Percentiles rank a stretch among this genome's conserved stretches.
phyloP scores from a whole-genome alignment of 2,113 vertebrate genomes.

The Isurus oxyrinchus region DNA sequence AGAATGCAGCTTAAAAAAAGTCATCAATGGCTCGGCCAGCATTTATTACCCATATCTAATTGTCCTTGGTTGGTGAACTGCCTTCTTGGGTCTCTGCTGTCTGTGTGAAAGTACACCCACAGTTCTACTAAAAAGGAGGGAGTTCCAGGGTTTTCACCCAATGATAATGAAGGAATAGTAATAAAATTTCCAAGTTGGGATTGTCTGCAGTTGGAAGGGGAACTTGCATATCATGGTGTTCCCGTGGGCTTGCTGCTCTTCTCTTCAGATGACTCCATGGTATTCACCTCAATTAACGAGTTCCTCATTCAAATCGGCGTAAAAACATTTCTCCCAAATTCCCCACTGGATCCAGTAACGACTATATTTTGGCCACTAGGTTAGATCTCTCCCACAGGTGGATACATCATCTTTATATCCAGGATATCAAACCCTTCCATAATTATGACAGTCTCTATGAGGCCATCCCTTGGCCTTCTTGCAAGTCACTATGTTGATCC shows the following conservation, averaged over 20 bases:
- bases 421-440: background rate
- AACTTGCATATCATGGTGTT: too few relatives aligned
- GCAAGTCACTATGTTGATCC: background rate
- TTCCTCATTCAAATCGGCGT: background rate
- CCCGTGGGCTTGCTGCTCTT: background rate
- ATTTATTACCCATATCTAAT: background rate
- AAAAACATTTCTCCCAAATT: background rate
- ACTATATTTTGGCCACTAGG: background rate
- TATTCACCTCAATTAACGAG: background rate
- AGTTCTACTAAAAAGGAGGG: background rate
- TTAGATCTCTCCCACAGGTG: background rate
- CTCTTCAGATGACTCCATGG: too few relatives aligned
- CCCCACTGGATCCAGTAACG: background rate
- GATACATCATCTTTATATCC: background rate
- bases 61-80: background rate
- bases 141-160: background rate
- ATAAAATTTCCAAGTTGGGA: background rate
- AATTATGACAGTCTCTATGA: background rate
- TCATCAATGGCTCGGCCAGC: background rate
- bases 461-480: background rate
- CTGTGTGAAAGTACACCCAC: background rate
- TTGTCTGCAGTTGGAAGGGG: background rate
- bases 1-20: background rate
- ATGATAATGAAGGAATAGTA: background rate
- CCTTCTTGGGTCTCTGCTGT: background rate